phyloP scores from a whole-genome alignment of 2,888 invertebrate species.

The Lysandra coridon region DNA sequence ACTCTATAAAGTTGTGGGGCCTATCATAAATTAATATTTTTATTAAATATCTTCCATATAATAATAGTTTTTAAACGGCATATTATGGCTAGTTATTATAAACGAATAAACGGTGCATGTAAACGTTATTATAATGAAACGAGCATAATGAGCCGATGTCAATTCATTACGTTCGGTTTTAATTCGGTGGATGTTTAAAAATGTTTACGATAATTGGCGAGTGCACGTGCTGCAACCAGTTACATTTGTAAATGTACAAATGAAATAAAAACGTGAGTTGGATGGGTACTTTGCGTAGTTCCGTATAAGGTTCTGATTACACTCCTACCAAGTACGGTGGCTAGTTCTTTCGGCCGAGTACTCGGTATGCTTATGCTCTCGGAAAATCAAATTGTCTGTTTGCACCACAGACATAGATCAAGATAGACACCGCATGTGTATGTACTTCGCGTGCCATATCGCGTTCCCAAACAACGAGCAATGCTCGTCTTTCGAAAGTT shows the following conservation, averaged over 20 bases:
- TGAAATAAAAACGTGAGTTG: background rate
- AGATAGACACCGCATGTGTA: no score
- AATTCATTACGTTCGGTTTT: constrained; percentile 30
- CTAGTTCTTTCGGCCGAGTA: no score
- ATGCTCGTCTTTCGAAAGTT: no score
- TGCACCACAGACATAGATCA: no score
- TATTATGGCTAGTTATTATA: background rate
- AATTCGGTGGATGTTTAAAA: constrained; percentile 34
- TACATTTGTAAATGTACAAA: constrained; percentile 33
- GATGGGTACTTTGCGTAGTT: background rate
- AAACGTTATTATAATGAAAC: background rate
- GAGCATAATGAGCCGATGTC: background rate
- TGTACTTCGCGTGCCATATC: no score
- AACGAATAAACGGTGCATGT: background rate
- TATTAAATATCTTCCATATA: background rate
- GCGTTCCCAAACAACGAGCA: no score
- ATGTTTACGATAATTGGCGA: constrained; percentile 38
- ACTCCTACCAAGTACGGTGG: no score
- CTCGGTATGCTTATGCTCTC: no score
- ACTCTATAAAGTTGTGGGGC: no score
- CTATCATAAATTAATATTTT: background rate
- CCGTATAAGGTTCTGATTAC: background rate
- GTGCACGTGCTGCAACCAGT: constrained; percentile 39
- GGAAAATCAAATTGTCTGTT: no score
- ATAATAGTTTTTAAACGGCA: background rate